Percentiles rank a stretch among this genome's conserved stretches.
phyloP scores from a whole-genome alignment of 2,888 invertebrate species.

The Ophion ellenae region DNA sequence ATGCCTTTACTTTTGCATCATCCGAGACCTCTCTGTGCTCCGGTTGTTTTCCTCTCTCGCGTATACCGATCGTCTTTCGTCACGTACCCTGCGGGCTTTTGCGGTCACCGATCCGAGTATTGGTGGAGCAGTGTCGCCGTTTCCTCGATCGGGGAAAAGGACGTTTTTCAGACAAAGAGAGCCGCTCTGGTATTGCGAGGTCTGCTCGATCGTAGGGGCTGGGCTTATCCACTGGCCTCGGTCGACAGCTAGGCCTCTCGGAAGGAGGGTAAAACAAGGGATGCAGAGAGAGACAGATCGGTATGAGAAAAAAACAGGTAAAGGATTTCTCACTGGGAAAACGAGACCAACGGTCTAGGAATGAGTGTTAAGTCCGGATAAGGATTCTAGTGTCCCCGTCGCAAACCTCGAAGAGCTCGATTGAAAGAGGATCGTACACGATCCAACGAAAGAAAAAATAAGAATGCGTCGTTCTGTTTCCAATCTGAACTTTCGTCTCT shows the following conservation, averaged over 20 bases:
- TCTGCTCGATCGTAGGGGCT: conserved; percentile 45
- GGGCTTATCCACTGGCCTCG: conserved; percentile 25
- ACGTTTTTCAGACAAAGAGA: too few species aligned
- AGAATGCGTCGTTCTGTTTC: not conserved
- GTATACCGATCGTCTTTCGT: not conserved
- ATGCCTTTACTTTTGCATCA: conserved; percentile 63
- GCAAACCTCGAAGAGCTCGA: conserved; percentile 13
- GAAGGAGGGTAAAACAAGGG: not conserved
- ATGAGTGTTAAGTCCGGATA: conserved; percentile 40
- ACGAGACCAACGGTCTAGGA: not conserved
- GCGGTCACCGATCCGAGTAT: too few species aligned
- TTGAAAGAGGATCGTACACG: conserved; percentile 10
- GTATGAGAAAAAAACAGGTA: conserved; percentile 1
- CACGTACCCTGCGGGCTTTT: not conserved
- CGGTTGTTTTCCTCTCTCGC: too few species aligned
- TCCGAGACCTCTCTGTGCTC: not conserved
- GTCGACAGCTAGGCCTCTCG: conserved; percentile 20
- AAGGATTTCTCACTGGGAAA: conserved; percentile 17
- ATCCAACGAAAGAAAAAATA: not conserved
- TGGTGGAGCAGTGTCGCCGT: too few species aligned
- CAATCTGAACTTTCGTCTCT: not conserved
- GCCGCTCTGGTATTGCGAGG: conserved; percentile 21
- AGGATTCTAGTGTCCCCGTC: conserved; percentile 33
- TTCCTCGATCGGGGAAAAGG: too few species aligned
- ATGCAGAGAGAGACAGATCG: not conserved